Evolutionary conservation across 2,888 invertebrate genomes (phyloP), one percentile per base, ranked within the genome.

Genomic region (Euclidia mi): DNA sequence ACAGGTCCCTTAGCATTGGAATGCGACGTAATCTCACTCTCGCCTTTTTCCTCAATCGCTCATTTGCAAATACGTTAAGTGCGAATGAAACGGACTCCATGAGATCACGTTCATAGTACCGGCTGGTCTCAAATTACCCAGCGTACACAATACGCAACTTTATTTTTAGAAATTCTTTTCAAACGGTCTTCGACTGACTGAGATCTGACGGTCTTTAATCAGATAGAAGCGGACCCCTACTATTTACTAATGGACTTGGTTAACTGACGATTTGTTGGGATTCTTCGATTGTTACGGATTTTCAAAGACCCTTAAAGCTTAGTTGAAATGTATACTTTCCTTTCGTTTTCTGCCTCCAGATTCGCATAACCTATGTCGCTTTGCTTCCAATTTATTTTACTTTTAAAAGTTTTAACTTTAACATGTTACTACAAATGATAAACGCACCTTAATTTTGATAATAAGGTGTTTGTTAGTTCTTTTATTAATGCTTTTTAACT

Each of bases 41-140:
- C 55, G 57, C 47, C 59, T 65, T 60, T 67, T 65, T 65, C 52
- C 57, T 65, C 57, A 53, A 66, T 64, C 53, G 43, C 56, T 65
- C 62, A 75, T 73, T 71, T 68, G 69, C 65, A 68, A 70, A 70
- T 61, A 65, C 75, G 75, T 74, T 67, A 57, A 62, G 61, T 59
- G 64, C 47, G 51, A 70, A 59, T 37, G 56, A 48, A 60, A 45
- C 18, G 25, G 14, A 50, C 15, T 47, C 48, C 53, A 50, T 56
- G 38, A 15, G 41, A 74, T 64, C 60, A 57, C 45, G 56, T 29
- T 32, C 49, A 25, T 66, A 52, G 38, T 55, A 52, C 41, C 29
- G 46, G 3, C 38, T 69, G 60, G 68, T 76, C 71, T 77, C 70
- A 77, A 75, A 79, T 79, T 67, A 78, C 73, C 46, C 44, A 55